Conservation (phyloP, 1,140 invertebrate genomes). For the Papilio glaucus region DNA sequence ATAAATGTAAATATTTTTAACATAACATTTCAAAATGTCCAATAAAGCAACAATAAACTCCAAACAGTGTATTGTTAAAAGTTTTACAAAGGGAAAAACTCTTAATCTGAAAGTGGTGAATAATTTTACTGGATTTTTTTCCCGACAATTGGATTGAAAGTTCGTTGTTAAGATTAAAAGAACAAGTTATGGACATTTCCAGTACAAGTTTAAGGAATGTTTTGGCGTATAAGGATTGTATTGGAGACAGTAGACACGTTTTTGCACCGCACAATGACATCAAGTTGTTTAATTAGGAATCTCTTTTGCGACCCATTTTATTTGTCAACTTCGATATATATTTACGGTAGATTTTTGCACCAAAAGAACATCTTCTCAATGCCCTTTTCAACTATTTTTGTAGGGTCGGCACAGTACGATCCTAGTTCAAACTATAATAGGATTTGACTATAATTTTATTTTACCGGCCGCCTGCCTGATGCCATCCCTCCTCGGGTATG, state of each 20-base stretch:
- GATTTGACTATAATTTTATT: no score
- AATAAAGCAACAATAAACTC: no score
- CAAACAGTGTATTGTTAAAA: no score
- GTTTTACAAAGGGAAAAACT: no score
- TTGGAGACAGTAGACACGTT: background rate
- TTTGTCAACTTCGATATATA: background rate
- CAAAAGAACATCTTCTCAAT: no score
- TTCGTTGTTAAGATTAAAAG: background rate
- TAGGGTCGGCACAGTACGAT: no score
- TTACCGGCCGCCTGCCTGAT: no score
- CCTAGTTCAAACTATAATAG: no score
- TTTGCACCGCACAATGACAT: constrained; percentile 1
- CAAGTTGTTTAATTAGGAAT: background rate
- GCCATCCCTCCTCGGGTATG: no score
- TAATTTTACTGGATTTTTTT: background rate
- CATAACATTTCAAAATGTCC: no score
- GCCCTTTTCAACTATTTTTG: no score
- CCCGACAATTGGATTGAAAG: background rate
- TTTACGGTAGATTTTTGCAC: background rate
- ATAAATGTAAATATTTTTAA: no score
- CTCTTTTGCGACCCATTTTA: background rate
- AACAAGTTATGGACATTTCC: constrained; percentile 16
- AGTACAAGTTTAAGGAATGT: constrained; percentile 5
- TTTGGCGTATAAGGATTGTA: background rate
- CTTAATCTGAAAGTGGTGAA: background rate